These are phyloP conservation scores for Drosophila nr. medialis DNA, from an alignment of 2,888 invertebrate species.

Conservation along the genomic window DNA sequence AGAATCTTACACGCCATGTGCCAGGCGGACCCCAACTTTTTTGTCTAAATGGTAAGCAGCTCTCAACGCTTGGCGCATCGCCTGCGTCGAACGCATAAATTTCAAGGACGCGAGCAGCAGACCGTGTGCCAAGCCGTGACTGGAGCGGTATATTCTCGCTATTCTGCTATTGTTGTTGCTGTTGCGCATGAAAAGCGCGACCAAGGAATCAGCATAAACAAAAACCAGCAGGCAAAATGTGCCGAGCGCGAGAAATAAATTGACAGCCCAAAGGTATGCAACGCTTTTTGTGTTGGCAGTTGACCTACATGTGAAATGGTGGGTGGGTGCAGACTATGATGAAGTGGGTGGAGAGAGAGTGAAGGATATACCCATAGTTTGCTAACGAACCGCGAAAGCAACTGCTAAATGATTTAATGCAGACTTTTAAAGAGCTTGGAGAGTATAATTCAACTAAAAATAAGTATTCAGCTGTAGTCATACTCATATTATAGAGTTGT, in stretches of 20 bases:
- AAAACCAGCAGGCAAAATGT: constrained; percentile 54
- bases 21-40: constrained; percentile 29
- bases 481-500: not conserved
- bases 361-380: not conserved
- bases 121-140: constrained; percentile 27
- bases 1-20: constrained; percentile 75
- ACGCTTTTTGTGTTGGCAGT: constrained; percentile 55
- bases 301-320: constrained; percentile 66
- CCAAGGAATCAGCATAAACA: constrained; percentile 52
- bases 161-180: constrained; percentile 11
- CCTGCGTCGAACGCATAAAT: constrained; percentile 75
- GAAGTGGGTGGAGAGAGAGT: not conserved
- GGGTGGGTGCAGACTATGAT: not conserved
- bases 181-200: constrained; percentile 39
- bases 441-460: not conserved
- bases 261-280: constrained; percentile 74
- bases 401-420: constrained; percentile 17
- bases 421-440: constrained; percentile 2
- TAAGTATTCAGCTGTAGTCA: not conserved
- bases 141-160: constrained; percentile 38
- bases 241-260: constrained; percentile 69
- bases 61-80: constrained; percentile 61
- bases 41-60: constrained; percentile 18
- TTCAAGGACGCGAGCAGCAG: constrained; percentile 65
- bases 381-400: constrained; percentile 35